phyloP scores from a whole-genome alignment of 2,797 vertebrate genomes.

The Falco columbarius region DNA sequence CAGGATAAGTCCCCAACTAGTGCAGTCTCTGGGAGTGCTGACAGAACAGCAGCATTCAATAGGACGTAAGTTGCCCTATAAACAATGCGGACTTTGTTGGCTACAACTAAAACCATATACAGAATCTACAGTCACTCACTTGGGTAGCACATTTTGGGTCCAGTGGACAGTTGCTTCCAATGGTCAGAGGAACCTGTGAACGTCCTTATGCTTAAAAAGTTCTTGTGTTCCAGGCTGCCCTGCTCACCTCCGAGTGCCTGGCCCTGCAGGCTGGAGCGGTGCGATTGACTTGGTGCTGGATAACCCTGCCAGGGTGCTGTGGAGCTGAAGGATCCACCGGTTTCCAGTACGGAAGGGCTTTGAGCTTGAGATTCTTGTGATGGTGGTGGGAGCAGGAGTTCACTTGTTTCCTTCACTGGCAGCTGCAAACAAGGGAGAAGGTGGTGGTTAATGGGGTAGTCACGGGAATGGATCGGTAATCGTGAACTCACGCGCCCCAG shows the following conservation, averaged over 20 bases:
- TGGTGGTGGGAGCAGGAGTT: neutral
- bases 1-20: conserved; percentile 33
- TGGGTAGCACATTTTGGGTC: neutral
- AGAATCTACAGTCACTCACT: conserved; percentile 46
- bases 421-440: neutral
- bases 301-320: neutral
- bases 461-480: accelerated
- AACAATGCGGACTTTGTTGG: neutral
- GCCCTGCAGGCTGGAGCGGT: neutral
- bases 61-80: neutral
- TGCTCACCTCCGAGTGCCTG: neutral
- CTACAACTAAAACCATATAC: conserved; percentile 36
- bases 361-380: neutral
- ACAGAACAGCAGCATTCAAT: conserved; percentile 8
- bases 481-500: accelerated
- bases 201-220: neutral
- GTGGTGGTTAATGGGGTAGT: neutral
- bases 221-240: neutral
- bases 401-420: neutral
- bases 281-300: neutral
- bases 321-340: neutral
- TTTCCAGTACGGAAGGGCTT: neutral
- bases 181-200: neutral
- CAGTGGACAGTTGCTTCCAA: neutral
- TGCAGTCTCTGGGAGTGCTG: conserved; percentile 42